Base-by-base conservation (phyloP, 2,888 invertebrate species). In the Scaptomyza cyrtandrae region DNA sequence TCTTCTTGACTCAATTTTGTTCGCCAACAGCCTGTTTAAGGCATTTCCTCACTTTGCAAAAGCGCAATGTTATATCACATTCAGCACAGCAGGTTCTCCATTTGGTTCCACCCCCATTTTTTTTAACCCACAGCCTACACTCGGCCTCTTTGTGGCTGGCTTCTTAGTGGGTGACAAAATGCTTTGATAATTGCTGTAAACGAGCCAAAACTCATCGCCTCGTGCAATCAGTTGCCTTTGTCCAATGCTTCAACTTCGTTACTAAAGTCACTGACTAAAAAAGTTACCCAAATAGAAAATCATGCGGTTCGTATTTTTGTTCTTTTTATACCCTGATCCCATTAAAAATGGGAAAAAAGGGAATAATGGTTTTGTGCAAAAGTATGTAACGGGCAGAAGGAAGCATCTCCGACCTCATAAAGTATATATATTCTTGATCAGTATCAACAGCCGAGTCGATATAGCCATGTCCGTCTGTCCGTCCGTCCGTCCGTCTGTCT, bases 161-260 rank as follows among this genome's bases (percentile, higher is more conserved):
- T 10, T 55, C 31, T 13, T 50, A 74, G 55, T 70, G 75, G 77
- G 83, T 83, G 88, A 88, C 70, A 74, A 86, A 83, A 83, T 82
- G 74, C 86, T 58, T 65, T 55, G 62, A 77, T 88, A 85, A 85
- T 86, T 88, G 89, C 72, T 76, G 74, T 71, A 67, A 83, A 74
- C 67, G 78, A 77, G 70, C 72, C 75, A 59, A 14, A 37, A 33
- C 67, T 61, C 76, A 76, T 73, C 70, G 58, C 67, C 59, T 71
- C 54, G 58, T 66, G 74, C 82, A 88, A 88, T 89, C 88, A 89
- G 75, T 55, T 57, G 66, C 79, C 69, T 86, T 84, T 84, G 55
- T 73, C 49, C 65, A 44, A 53, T 63, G 62, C 52, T 29, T 72
- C 71, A 86, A 83, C 70, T 88, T 80, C 59, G 70, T 83, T 79